Evolutionary conservation across 2,113 vertebrate genomes (phyloP).

Genomic region (Gracilinanus agilis): DNA sequence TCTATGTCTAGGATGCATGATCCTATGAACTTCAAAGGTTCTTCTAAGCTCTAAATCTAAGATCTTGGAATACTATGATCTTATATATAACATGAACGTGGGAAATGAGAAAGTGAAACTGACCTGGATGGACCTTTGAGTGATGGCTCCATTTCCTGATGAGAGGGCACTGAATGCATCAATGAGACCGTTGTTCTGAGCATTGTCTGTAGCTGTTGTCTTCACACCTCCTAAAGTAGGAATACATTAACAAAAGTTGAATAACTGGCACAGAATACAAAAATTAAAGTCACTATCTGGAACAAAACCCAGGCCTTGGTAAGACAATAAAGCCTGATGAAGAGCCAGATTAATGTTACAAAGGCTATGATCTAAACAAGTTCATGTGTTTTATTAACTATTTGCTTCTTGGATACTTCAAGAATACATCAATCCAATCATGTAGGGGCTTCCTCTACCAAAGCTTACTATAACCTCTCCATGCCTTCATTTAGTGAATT

Average conservation of each 20-base stretch:
- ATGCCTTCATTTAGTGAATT: background rate
- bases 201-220: slow-evolving; percentile 74
- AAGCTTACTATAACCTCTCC: background rate
- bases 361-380: slow-evolving; percentile 21
- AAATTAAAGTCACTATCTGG: background rate
- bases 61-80: background rate
- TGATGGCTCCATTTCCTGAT: slow-evolving; percentile 70
- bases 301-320: background rate
- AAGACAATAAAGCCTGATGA: background rate
- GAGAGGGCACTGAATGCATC: slow-evolving; percentile 83
- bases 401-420: background rate
- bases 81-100: background rate
- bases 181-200: slow-evolving; percentile 81
- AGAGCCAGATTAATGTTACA: background rate
- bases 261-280: slow-evolving; percentile 36
- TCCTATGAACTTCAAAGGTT: background rate
- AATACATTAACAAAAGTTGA: slow-evolving; percentile 30
- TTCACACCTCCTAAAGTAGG: slow-evolving; percentile 80
- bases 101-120: slow-evolving; percentile 46
- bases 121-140: slow-evolving; percentile 83
- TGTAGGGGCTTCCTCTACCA: background rate
- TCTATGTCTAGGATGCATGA: background rate
- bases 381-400: background rate
- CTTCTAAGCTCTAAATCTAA: background rate
- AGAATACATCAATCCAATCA: background rate